Percentiles rank a stretch among this genome's conserved stretches.
Conservation (phyloP, 1,140 invertebrate genomes). For the Mizuhopecten yessoensis region DNA sequence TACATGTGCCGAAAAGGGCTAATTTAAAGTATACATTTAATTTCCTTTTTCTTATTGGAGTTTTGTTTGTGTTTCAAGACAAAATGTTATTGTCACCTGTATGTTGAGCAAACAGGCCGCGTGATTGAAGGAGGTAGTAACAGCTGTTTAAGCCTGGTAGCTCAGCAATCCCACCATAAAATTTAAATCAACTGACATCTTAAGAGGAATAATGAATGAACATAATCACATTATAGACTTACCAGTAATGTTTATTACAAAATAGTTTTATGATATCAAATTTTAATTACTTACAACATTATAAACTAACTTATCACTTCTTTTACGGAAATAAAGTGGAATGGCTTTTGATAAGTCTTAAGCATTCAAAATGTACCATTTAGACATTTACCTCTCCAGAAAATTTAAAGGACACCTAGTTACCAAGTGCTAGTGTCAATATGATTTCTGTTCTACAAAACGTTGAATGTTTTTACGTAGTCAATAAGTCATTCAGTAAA, state of each 20-base stretch:
- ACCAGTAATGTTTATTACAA: neutral
- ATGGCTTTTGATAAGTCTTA: neutral
- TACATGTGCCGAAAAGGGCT: neutral
- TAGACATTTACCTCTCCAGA: neutral
- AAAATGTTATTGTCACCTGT: slow-evolving; percentile 38
- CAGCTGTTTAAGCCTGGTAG: neutral
- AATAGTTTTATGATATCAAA: slow-evolving; percentile 36
- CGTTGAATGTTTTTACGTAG: neutral
- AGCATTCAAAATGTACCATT: neutral
- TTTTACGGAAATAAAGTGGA: neutral
- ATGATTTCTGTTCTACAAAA: slow-evolving; percentile 3
- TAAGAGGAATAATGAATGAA: neutral
- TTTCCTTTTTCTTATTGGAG: slow-evolving; percentile 34
- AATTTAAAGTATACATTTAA: slow-evolving; percentile 40
- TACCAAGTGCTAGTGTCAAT: slow-evolving; percentile 16
- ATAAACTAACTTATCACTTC: neutral
- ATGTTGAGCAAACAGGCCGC: neutral
- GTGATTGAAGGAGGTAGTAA: neutral
- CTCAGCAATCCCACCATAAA: slow-evolving; percentile 12
- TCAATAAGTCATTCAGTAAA: neutral
- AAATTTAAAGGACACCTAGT: slow-evolving; percentile 1
- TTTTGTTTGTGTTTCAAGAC: slow-evolving; percentile 18
- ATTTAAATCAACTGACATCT: neutral
- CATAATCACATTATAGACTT: slow-evolving; percentile 27
- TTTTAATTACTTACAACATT: slow-evolving; percentile 28